Evolutionary conservation across 1,140 invertebrate species (phyloP), one percentile per base, ranked within the genome.

Genomic region (Neelides sp.): DNA sequence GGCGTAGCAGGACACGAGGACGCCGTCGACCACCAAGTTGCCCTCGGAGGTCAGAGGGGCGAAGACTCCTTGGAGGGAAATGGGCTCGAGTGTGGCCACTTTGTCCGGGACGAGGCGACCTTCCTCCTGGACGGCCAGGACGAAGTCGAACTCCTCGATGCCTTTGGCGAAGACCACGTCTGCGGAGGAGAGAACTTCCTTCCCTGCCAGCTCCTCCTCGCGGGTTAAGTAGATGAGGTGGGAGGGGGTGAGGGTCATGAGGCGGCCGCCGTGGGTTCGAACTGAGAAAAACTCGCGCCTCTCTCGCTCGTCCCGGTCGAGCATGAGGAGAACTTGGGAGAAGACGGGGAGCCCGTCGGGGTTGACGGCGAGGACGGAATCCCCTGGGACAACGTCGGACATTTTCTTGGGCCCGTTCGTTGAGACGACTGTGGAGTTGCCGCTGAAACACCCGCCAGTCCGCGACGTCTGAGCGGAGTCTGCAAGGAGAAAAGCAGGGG

Each of bases 1-100:
- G 0, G 93, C 93, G 69, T 97, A 98, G 66, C 93, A 98, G 0
- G 92, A 96, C 1, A 86, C 85, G 1, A 91, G 74, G 3, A 94
- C 80, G 52, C 83, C 82, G 66, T 98, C 81, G 1, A 97, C 86
- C 22, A 98, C 73, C 10, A 98, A 69, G 22, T 83, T 95, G 1
- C 94, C 94, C 8, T 77, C 75, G 15, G 66, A 66, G 0, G 94
- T 98, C 12, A 98, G 71, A 0, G 94, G 94, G 1, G 93, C 93
- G 63, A 76, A 92, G 1, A 92, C 79, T 7, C 93, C 94, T 26
- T 68, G 68, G 17, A 72, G 69, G 1, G 73, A 64, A 8, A 78
- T 69, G 13, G 74, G 65, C 19, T 70, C 69, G 1, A 82, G 70
- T 0, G 68, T 64, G 0, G 79, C 64, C 1, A 95, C 79, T 54